Base-by-base conservation (phyloP, 2,113 vertebrate genomes). In the Ibidorhyncha struthersii region DNA sequence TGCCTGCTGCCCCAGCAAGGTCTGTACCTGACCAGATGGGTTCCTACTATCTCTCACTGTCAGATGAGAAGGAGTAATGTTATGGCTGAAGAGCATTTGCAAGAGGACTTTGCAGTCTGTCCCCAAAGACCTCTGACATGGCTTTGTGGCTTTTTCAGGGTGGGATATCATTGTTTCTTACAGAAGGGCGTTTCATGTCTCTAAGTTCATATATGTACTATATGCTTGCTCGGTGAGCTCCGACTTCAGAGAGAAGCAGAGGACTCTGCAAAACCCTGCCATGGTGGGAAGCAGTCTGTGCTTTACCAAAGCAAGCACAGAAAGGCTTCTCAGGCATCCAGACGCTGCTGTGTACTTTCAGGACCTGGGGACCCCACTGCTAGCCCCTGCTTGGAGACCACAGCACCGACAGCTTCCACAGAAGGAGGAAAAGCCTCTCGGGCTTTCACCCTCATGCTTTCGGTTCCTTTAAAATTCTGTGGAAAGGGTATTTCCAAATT, bases 1-100 rank as follows among this genome's bases (percentile, higher is more conserved):
- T 86, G 83, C 81, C 77, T 78, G 80, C 69, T 90, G 92, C 66
- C 84, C 65, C 27, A 50, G 70, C 47, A 25, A 12, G 52, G 38
- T 32, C 79, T 90, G 65, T 67, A 82, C 81, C 78, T 72, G 73
- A 95, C 74, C 95, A 96, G 82, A 92, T 85, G 83, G 26, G 78
- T 53, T 80, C 58, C 90, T 76, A 63, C 58, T n/a, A 73, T 90
- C 40, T 77, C 85, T 93, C 93, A 85, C 67, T 96, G 92, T 82
- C 94, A 95, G 36, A 87, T 7, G 12, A 40, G 43, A 56, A 50
- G 56, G 15, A 91, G 41, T 29, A 32, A 40, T 2, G 2, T 27
- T 69, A 58, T 2, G 49, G 45, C 53, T 90, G 76, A 86, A 83
- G 25, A 8, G 10, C 36, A 25, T 90, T 82, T 65, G 41, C 56